Percentiles rank a stretch among this genome's conserved stretches.
These are phyloP conservation scores for Limnephilus marmoratus DNA, from an alignment of 2,888 invertebrate genomes.

Conservation along the genomic window DNA sequence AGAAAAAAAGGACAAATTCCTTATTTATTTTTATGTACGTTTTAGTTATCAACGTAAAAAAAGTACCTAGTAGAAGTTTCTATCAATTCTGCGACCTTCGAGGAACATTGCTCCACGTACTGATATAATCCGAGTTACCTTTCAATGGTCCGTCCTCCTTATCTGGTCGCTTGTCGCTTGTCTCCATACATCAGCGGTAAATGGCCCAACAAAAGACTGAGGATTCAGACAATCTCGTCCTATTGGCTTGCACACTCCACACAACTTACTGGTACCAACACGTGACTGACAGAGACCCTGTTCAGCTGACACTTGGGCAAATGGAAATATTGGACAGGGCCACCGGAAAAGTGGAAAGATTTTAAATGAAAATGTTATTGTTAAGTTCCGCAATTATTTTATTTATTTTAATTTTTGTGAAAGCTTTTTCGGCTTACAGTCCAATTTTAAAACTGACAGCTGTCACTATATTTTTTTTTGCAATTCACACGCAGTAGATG, in stretches of 20 bases:
- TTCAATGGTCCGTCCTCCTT: background rate
- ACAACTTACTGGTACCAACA: background rate
- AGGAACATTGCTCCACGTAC: conserved; percentile 17
- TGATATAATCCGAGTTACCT: background rate
- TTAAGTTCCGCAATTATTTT: no score
- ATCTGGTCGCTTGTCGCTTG: background rate
- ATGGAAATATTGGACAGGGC: no score
- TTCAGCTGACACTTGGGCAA: no score
- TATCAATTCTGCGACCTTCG: background rate
- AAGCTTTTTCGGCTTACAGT: no score
- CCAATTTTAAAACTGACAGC: no score
- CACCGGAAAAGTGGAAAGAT: no score
- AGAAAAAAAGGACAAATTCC: no score
- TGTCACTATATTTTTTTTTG: no score
- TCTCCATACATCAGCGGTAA: background rate
- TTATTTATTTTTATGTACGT: no score
- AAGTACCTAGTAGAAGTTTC: background rate
- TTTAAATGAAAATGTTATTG: no score
- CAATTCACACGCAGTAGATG: no score
- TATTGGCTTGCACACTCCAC: background rate
- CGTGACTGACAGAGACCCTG: background rate
- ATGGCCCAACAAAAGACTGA: conserved; percentile 35
- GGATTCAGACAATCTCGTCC: conserved; percentile 15
- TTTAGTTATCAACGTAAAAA: background rate
- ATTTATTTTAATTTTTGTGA: no score